Conservation (phyloP, 2,113 vertebrate species). For the Psittacara wagleri region DNA sequence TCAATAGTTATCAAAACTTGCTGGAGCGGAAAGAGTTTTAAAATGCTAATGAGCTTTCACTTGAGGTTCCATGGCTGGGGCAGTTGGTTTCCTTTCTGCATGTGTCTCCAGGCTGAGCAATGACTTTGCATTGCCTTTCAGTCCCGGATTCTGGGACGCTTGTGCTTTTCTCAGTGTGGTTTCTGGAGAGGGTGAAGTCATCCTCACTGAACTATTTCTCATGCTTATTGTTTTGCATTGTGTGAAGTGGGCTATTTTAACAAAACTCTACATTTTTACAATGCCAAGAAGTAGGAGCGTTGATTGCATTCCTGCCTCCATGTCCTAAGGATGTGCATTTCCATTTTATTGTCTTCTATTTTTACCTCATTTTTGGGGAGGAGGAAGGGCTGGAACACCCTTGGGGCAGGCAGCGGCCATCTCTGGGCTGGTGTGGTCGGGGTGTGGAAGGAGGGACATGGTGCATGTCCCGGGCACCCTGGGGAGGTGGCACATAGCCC, state of each 20-base stretch:
- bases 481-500: background rate
- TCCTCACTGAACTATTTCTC: background rate
- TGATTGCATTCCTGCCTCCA: background rate
- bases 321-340: conserved; percentile 13
- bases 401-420: background rate
- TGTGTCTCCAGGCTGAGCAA: background rate
- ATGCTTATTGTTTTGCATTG: background rate
- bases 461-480: background rate
- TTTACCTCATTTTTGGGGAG: background rate
- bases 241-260: background rate
- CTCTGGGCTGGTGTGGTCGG: background rate
- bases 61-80: background rate
- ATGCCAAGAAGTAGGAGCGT: background rate
- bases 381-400: conserved; percentile 44
- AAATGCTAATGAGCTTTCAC: conserved; percentile 6
- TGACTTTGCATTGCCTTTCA: background rate
- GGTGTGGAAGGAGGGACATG: background rate
- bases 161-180: background rate
- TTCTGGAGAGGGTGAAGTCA: conserved; percentile 1
- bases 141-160: background rate
- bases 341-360: conserved; percentile 48
- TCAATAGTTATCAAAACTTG: background rate
- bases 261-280: background rate
- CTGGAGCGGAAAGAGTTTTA: conserved; percentile 7
- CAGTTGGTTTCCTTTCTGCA: background rate